Conservation (phyloP, 2,113 vertebrate species). For the Amblyornis subalaris region DNA sequence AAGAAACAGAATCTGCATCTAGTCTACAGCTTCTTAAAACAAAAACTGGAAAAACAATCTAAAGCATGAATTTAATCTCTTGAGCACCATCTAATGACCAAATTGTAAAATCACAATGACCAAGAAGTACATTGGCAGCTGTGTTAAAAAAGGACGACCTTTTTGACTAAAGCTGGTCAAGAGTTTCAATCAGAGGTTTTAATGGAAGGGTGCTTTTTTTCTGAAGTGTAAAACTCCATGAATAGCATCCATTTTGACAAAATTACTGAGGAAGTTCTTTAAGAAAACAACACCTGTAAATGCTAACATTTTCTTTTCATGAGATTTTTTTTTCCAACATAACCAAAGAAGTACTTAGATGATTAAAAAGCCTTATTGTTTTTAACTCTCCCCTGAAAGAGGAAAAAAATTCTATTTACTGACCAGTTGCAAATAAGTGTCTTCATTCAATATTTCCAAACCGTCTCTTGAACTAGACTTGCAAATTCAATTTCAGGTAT, state of each 20-base stretch:
- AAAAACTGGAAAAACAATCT: not conserved
- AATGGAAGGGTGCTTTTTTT: not conserved
- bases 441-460: not conserved
- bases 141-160: not conserved
- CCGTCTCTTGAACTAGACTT: not conserved
- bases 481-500: not conserved
- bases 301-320: not conserved
- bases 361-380: not conserved
- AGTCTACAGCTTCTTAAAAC: not conserved
- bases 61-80: constrained; percentile 20
- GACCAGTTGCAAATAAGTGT: not conserved
- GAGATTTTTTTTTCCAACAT: not conserved
- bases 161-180: not conserved
- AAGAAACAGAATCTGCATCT: not conserved
- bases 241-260: not conserved
- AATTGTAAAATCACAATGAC: constrained; percentile 28
- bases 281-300: not conserved
- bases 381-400: not conserved
- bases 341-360: not conserved
- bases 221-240: not conserved
- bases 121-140: not conserved
- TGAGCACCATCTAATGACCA: constrained; percentile 60
- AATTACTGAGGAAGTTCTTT: not conserved
- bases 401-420: not conserved
- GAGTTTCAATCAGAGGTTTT: not conserved